These are phyloP conservation scores for Apeltes quadracus DNA, from an alignment of 2,113 vertebrate genomes.

Conservation along the genomic window DNA sequence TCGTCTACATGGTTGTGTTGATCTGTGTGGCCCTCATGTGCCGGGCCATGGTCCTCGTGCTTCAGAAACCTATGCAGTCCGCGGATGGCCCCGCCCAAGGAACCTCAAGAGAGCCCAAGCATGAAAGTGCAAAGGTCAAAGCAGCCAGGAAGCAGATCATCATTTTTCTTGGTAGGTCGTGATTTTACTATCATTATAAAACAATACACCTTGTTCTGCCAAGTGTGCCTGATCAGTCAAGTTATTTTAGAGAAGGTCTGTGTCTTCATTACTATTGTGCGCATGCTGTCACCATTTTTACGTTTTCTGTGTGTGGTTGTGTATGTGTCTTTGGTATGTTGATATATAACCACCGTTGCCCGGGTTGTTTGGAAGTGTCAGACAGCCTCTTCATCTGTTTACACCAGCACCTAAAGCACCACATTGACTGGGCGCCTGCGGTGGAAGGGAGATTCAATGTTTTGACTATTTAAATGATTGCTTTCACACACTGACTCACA, in stretches of 20 bases:
- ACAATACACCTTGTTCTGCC: background rate
- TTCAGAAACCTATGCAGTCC: slow-evolving; percentile 72
- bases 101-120: slow-evolving; percentile 55
- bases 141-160: slow-evolving; percentile 88
- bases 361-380: slow-evolving; percentile 1
- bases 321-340: background rate
- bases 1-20: slow-evolving; percentile 87
- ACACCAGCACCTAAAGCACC: background rate
- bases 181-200: background rate
- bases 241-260: background rate
- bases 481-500: slow-evolving; percentile 13
- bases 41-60: slow-evolving; percentile 86
- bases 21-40: slow-evolving; percentile 89
- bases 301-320: background rate
- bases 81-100: background rate
- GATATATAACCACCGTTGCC: slow-evolving; percentile 1
- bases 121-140: slow-evolving; percentile 74
- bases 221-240: background rate
- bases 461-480: slow-evolving; percentile 39
- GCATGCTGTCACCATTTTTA: background rate
- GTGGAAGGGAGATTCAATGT: slow-evolving; percentile 1
- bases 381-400: slow-evolving; percentile 14
- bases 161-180: slow-evolving; percentile 83
- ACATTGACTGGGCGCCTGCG: background rate
- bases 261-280: background rate